Percentiles rank a stretch among this genome's conserved stretches.
Conservation (phyloP, 2,888 invertebrate genomes). For the Phyllotreta striolata region DNA sequence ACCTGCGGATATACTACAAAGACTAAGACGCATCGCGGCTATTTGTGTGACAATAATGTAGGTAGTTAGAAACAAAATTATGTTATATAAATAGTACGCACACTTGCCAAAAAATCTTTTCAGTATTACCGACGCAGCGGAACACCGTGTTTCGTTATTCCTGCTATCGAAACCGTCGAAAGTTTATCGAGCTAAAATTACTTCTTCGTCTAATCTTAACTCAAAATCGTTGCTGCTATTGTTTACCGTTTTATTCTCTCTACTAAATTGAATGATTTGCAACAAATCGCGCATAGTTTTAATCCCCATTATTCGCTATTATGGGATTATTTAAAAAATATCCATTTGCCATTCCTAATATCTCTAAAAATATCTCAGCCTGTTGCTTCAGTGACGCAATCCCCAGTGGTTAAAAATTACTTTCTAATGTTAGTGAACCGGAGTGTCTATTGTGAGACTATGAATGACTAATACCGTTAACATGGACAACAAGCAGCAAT, state of each 20-base stretch:
- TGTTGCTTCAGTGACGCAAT: constrained; percentile 36
- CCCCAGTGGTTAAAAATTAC: constrained; percentile 1
- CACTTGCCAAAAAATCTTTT: constrained; percentile 38
- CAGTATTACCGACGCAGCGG: constrained; percentile 32
- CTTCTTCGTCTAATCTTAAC: neutral
- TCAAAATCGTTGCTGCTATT: constrained; percentile 8
- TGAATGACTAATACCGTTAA: constrained; percentile 11
- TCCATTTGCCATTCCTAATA: constrained; percentile 18
- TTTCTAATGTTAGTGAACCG: constrained; percentile 27
- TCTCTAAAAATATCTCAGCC: constrained; percentile 39
- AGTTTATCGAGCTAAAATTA: constrained; percentile 11
- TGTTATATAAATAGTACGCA: constrained; percentile 39
- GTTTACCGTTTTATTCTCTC: constrained; percentile 13
- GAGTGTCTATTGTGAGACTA: constrained; percentile 27
- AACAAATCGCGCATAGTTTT: no score
- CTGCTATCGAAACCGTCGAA: constrained; percentile 15
- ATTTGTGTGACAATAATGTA: constrained; percentile 31
- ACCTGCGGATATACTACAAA: constrained; percentile 26
- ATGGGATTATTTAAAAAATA: neutral
- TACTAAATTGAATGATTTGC: no score
- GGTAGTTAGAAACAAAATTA: constrained; percentile 31
- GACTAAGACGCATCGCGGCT: constrained; percentile 22
- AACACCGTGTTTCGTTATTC: constrained; percentile 9
- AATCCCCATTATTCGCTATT: no score
- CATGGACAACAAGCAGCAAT: constrained; percentile 64